Percentiles rank a stretch among this genome's conserved stretches.
These are phyloP conservation scores for Aplodontia rufa DNA, from an alignment of 2,113 vertebrate genomes.

Conservation along the genomic window DNA sequence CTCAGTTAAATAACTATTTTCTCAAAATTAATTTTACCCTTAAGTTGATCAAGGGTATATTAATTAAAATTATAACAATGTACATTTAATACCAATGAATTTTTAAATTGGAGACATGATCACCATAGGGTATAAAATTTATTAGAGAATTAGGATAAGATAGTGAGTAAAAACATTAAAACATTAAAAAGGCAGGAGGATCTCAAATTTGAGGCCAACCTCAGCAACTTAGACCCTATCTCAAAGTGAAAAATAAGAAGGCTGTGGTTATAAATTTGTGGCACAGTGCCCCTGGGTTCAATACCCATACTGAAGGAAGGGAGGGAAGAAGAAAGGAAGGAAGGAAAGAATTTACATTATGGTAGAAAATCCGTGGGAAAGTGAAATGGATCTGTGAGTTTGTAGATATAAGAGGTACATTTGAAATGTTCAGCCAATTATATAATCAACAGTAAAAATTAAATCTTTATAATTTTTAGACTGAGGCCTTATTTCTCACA, in stretches of 20 bases:
- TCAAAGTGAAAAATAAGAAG: too few species aligned
- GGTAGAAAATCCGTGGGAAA: not conserved
- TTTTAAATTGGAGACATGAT: not conserved
- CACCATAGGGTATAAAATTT: not conserved
- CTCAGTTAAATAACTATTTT: not conserved
- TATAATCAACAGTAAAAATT: not conserved
- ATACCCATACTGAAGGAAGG: too few species aligned
- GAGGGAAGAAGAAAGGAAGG: too few species aligned
- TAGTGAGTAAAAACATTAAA: not conserved
- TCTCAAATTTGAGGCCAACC: too few species aligned
- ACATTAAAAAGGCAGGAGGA: not conserved
- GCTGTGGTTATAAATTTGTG: too few species aligned
- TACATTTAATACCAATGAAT: not conserved
- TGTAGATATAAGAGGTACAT: not conserved
- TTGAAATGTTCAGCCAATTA: not conserved
- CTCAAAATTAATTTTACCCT: not conserved
- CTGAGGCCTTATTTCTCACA: not conserved
- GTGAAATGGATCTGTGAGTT: not conserved
- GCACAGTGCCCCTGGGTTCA: too few species aligned
- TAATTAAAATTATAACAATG: constrained; percentile 1
- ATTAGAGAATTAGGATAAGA: not conserved
- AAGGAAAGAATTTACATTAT: not conserved
- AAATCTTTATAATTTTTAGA: not conserved
- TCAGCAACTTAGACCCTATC: too few species aligned
- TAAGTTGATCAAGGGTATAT: not conserved